A percentile compares a stretch with the other conserved stretches of the same genome.
Evolutionary conservation across 2,888 invertebrate genomes (phyloP).

Genomic region (Drosophila histrio): DNA sequence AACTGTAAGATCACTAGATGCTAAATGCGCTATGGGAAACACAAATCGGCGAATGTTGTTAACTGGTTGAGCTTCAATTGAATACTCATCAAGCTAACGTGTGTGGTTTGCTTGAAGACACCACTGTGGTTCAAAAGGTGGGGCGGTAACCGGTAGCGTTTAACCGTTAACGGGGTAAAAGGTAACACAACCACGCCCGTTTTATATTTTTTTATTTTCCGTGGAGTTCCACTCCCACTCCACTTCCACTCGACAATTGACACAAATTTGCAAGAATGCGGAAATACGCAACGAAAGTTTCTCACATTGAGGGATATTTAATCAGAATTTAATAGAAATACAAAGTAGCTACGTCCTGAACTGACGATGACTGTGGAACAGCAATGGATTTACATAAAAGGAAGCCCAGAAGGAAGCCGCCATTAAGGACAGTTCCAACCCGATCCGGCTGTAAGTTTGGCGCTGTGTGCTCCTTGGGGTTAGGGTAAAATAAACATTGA

Average conservation of each 20-base stretch:
- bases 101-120: constrained; percentile 30
- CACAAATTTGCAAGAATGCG: constrained; percentile 76
- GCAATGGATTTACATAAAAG: constrained; percentile 49
- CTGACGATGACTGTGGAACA: constrained; percentile 54
- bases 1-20: constrained; percentile 15
- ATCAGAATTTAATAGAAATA: not conserved
- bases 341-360: constrained; percentile 37
- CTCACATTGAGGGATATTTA: constrained; percentile 15
- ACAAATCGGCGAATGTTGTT: constrained; percentile 54
- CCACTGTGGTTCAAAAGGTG: constrained; percentile 4
- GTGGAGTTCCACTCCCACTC: constrained; percentile 10
- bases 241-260: constrained; percentile 67
- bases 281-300: constrained; percentile 68
- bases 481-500: constrained; percentile 80
- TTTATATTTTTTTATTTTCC: too few species aligned
- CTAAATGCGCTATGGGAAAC: constrained; percentile 22
- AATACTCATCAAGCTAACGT: constrained; percentile 70
- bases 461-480: constrained; percentile 43
- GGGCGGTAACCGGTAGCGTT: constrained; percentile 24
- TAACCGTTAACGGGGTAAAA: constrained; percentile 13
- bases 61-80: constrained; percentile 76
- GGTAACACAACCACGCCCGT: constrained; percentile 29
- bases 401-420: constrained; percentile 43
- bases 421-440: constrained; percentile 52
- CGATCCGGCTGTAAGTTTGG: constrained; percentile 37